Evolutionary conservation across 2,888 invertebrate genomes (phyloP).

Genomic region (Sphaeridia pumilis): DNA sequence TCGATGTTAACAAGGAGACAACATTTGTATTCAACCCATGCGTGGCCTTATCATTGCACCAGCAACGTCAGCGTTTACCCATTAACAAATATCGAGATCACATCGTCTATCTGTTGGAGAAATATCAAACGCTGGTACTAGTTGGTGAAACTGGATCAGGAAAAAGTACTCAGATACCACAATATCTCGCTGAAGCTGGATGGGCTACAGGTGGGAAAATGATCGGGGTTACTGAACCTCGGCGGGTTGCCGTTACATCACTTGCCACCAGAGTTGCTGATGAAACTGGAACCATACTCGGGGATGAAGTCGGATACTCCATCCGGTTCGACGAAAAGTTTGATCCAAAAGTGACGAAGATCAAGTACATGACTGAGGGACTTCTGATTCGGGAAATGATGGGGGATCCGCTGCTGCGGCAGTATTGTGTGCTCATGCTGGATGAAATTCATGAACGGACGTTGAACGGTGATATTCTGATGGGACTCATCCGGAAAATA

Average conservation of each 20-base stretch:
- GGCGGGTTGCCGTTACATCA: conserved; percentile 78
- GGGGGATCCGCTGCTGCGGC: conserved; percentile 78
- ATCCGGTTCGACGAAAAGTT: conserved; percentile 65
- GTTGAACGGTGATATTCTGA: conserved; percentile 79
- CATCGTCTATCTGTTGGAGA: conserved; percentile 79
- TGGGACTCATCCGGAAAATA: conserved; percentile 89
- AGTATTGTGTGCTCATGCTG: conserved; percentile 75
- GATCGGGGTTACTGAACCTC: conserved; percentile 83
- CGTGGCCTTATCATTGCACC: conserved; percentile 66
- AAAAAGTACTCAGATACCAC: conserved; percentile 90
- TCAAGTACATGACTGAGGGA: conserved; percentile 94
- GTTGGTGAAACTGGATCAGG: conserved; percentile 92
- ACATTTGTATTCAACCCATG: conserved; percentile 74
- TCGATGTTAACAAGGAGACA: conserved; percentile 47
- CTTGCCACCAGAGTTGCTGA: conserved; percentile 79
- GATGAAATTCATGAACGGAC: conserved; percentile 95
- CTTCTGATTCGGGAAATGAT: conserved; percentile 89
- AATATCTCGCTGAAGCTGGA: conserved; percentile 81
- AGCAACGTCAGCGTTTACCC: conserved; percentile 74
- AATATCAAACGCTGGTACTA: conserved; percentile 73
- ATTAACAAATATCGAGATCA: conserved; percentile 75
- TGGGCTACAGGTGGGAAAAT: conserved; percentile 62
- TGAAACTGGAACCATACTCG: conserved; percentile 66
- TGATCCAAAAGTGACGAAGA: conserved; percentile 50
- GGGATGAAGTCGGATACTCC: conserved; percentile 69